Evolutionary conservation across 1,140 invertebrate genomes (phyloP).

Genomic region (Chlorops oryzae): DNA sequence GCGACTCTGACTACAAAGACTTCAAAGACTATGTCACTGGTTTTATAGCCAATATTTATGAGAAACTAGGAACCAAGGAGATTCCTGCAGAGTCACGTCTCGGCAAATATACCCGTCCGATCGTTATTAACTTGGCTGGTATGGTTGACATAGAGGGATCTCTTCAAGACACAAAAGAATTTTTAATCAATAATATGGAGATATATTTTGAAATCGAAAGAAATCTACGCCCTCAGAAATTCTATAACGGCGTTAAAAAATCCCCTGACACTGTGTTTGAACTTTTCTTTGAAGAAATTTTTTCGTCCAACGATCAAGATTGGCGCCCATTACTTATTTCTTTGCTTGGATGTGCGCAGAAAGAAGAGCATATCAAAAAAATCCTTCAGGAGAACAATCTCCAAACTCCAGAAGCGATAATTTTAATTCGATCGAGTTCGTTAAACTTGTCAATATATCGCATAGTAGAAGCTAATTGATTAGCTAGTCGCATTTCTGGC

Average conservation of each 20-base stretch:
- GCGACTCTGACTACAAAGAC: conserved; percentile 23
- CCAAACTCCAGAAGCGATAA: too few relatives aligned
- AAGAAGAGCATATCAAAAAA: conserved; percentile 30
- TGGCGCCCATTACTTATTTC: conserved; percentile 53
- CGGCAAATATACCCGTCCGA: conserved; percentile 39
- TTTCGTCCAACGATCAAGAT: conserved; percentile 51
- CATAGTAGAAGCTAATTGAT: too few relatives aligned
- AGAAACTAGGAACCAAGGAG: conserved; percentile 45
- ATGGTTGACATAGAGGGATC: conserved; percentile 48
- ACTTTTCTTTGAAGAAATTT: conserved; percentile 57
- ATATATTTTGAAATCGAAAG: conserved; percentile 22
- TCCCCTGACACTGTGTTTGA: conserved; percentile 58
- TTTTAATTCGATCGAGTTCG: too few relatives aligned
- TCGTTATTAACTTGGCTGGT: conserved; percentile 51
- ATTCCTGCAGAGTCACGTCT: conserved; percentile 39
- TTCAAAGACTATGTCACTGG: conserved; percentile 28
- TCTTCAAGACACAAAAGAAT: conserved; percentile 39
- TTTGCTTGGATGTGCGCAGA: conserved; percentile 52
- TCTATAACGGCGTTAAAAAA: conserved; percentile 60
- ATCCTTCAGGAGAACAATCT: too few relatives aligned
- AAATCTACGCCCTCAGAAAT: conserved; percentile 50
- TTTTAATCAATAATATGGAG: conserved; percentile 49
- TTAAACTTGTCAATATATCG: too few relatives aligned
- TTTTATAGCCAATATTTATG: conserved; percentile 41
- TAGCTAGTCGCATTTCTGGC: too few relatives aligned